A percentile compares a stretch with the other conserved stretches of the same genome.
Evolutionary conservation across 2,797 vertebrate genomes (phyloP).

Genomic region (Amazona finschi): DNA sequence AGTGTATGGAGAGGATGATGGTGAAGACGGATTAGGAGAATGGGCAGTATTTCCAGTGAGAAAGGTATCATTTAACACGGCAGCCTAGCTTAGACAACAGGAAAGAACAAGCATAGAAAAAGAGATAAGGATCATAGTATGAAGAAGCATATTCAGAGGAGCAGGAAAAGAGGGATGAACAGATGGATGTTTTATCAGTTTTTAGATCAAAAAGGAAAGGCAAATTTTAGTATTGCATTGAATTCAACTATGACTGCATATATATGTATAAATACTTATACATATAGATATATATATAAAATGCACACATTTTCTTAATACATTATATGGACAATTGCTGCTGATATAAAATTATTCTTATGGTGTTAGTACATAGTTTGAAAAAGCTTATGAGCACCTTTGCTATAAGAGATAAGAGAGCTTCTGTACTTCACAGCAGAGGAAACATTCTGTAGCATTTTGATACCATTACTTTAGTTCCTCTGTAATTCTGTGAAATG

Average conservation of each 20-base stretch:
- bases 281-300: neutral
- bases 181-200: neutral
- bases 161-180: neutral
- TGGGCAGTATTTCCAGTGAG: neutral
- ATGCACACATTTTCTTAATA: neutral
- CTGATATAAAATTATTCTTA: neutral
- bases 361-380: neutral
- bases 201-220: neutral
- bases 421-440: constrained; percentile 1
- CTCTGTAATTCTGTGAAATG: constrained; percentile 42
- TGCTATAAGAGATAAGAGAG: neutral
- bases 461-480: constrained; percentile 24
- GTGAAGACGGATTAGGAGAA: neutral
- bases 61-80: neutral
- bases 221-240: neutral
- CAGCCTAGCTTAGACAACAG: neutral
- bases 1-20: neutral
- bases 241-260: neutral
- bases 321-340: neutral
- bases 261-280: neutral
- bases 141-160: neutral
- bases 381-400: neutral
- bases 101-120: neutral
- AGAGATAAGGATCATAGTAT: neutral
- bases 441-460: neutral